Percentiles rank a stretch among this genome's conserved stretches.
phyloP scores from a whole-genome alignment of 2,797 vertebrate species.

The Anguilla marmorata region DNA sequence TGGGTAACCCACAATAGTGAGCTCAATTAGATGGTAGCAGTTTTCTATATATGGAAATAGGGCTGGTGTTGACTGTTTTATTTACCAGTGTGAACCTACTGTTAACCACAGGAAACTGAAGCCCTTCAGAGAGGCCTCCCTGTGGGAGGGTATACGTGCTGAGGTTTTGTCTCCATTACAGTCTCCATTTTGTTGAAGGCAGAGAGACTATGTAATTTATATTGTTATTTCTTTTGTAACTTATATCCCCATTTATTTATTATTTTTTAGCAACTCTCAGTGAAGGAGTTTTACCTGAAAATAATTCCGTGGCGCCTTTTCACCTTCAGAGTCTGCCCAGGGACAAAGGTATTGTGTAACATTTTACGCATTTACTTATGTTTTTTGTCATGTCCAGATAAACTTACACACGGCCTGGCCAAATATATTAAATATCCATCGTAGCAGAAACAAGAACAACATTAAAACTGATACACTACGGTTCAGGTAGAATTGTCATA shows the following conservation, averaged over 20 bases:
- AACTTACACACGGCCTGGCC: neutral
- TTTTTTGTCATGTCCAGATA: neutral
- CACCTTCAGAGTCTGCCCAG: constrained; percentile 96
- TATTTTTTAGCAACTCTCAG: constrained; percentile 93
- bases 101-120: neutral
- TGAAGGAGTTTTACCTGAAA: constrained; percentile 99
- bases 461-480: neutral
- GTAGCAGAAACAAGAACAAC: neutral
- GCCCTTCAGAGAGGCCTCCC: neutral
- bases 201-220: neutral
- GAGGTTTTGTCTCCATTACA: neutral
- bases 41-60: neutral
- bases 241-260: constrained; percentile 36
- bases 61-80: neutral
- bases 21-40: neutral
- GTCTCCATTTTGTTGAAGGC: neutral
- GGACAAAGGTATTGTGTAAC: constrained; percentile 83
- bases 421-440: neutral
- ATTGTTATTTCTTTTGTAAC: no score
- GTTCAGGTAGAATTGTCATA: neutral
- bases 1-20: neutral
- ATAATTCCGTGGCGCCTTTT: constrained; percentile 99
- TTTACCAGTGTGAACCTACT: neutral
- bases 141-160: neutral
- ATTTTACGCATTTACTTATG: neutral